These are phyloP conservation scores for Rafetus swinhoei DNA, from an alignment of 2,113 vertebrate species.

Conservation along the genomic window DNA sequence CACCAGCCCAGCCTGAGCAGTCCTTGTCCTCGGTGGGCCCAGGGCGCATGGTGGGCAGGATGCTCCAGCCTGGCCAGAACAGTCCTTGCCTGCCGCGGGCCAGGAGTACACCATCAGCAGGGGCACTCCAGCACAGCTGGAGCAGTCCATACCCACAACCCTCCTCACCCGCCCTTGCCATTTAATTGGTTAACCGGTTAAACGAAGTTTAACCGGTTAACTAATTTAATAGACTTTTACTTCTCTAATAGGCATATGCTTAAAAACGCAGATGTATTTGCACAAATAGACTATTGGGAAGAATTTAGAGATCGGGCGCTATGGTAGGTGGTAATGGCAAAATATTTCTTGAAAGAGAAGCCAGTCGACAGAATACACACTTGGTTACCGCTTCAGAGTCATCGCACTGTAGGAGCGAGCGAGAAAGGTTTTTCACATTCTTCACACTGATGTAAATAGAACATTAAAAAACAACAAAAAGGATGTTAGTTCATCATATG, in stretches of 20 bases:
- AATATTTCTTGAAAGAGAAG: not conserved
- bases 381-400: not conserved
- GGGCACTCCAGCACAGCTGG: no score
- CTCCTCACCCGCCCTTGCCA: no score
- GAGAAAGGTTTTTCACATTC: conserved; percentile 66
- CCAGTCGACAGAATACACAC: conserved; percentile 67
- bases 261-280: not conserved
- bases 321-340: not conserved
- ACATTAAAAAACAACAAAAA: conserved; percentile 3
- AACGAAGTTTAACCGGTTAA: no score
- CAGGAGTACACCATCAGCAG: no score
- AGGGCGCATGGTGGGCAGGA: no score
- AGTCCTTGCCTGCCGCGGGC: no score
- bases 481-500: not conserved
- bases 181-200: no score
- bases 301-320: conserved; percentile 13
- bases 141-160: no score
- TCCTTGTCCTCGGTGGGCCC: no score
- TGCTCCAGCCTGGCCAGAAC: no score
- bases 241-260: not conserved
- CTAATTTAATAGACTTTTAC: no score
- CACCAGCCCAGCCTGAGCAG: no score
- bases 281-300: not conserved
- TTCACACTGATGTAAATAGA: conserved; percentile 62
- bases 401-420: conserved; percentile 10